phyloP scores from a whole-genome alignment of 2,113 vertebrate genomes.

The Megaleporinus macrocephalus region DNA sequence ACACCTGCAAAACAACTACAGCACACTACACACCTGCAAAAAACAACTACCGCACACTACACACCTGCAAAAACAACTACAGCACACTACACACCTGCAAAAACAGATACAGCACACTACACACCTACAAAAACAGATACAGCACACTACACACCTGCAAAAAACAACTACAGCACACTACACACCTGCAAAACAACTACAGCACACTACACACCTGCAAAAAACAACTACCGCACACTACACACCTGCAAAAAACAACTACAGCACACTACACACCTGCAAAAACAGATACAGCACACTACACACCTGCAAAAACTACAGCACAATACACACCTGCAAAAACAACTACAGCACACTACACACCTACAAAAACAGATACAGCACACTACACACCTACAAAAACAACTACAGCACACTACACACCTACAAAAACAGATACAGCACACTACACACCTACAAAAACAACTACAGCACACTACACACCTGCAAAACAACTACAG shows the following conservation, averaged over 20 bases:
- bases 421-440: too few species aligned
- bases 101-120: neutral
- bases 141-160: too few species aligned
- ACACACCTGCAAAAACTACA: neutral
- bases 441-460: neutral
- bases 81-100: neutral
- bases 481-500: too few species aligned
- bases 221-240: neutral
- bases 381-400: too few species aligned
- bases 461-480: neutral
- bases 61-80: neutral
- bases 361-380: too few species aligned
- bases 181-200: too few species aligned
- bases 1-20: too few species aligned
- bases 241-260: too few species aligned
- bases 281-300: slow-evolving; percentile 32
- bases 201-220: neutral
- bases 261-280: neutral
- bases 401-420: slow-evolving; percentile 21
- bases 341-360: neutral
- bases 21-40: too few species aligned
- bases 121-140: too few species aligned
- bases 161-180: slow-evolving; percentile 27
- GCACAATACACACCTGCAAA: neutral
- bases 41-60: too few species aligned